These are phyloP conservation scores for Osmoderma eremita DNA, from an alignment of 2,888 invertebrate genomes.

Conservation along the genomic window DNA sequence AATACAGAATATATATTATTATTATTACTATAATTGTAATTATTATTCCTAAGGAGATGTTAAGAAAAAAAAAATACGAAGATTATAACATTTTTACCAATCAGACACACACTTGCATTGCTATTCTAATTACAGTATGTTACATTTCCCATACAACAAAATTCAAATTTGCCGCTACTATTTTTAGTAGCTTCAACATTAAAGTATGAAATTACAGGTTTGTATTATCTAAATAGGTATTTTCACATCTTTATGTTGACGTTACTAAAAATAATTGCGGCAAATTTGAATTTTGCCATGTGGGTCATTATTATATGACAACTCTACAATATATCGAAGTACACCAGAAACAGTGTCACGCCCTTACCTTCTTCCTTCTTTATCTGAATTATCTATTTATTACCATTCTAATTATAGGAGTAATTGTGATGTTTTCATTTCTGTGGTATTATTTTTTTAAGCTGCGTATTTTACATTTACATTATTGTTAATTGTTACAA, in stretches of 20 bases:
- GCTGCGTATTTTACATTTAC: conserved; percentile 31
- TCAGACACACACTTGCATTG: conserved; percentile 31
- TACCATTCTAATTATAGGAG: background rate
- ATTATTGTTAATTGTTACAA: conserved; percentile 38
- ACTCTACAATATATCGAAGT: conserved; percentile 28
- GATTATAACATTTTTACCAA: conserved; percentile 41
- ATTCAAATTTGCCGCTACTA: no score
- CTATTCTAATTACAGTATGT: conserved; percentile 13
- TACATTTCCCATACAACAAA: no score
- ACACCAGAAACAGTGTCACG: conserved; percentile 1
- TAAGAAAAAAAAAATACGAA: conserved; percentile 24
- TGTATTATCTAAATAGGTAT: no score
- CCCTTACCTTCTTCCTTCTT: conserved; percentile 14
- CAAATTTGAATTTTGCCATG: no score
- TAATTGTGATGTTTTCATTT: conserved; percentile 33
- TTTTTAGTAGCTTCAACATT: no score
- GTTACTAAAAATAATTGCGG: no score
- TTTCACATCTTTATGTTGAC: no score
- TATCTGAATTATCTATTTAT: background rate
- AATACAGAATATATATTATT: conserved; percentile 34
- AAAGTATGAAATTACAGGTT: no score
- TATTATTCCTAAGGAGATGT: conserved; percentile 22
- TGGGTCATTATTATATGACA: conserved; percentile 25
- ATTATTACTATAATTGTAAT: conserved; percentile 28
- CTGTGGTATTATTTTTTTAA: conserved; percentile 35